Evolutionary conservation across 1,140 invertebrate species (phyloP), one percentile per base, ranked within the genome.

Genomic region (Neodiprion virginianus): DNA sequence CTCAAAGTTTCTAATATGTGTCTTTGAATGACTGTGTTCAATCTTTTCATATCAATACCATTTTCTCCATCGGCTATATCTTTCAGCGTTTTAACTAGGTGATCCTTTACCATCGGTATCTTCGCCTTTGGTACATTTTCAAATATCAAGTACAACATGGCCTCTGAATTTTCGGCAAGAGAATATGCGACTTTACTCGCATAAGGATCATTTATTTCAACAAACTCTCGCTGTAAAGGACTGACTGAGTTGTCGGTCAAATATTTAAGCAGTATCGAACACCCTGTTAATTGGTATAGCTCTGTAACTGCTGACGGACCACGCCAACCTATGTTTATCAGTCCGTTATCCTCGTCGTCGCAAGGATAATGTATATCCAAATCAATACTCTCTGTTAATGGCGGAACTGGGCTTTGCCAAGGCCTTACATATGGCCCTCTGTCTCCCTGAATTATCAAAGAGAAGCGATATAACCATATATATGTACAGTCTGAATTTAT

Each of bases 281-380:
- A 91, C 4, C 92, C 93, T 21, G 90, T 90, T 66, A 94, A 84
- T 71, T 87, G 91, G 81, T 90, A 91, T 77, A 89, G 85, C 76
- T 90, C 89, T 48, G 72, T 86, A 1, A 92, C 89, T 17, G 91
- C 89, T n/a, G 91, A 90, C 1, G 96, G 95, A n/a, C 96, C 96
- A 77, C 95, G 88, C 94, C 95, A 98, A 0, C 92, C 95, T 75
- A 96, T 90, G 74, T 90, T 87, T 28, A 97, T 94, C 78, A 96
- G 88, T 40, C 96, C 97, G 88, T 94, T 94, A 75, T 93, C 93
- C 84, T 97, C 96, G 73, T 95, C 94, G 85, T 97, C 96, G 67
- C 93, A 93, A 0, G 96, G 95, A 90, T 96, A 98, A 74, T 90
- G 88, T 1, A 93, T 88, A 21, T 85, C 75, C 70, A 89, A 28